phyloP scores from a whole-genome alignment of 2,888 invertebrate species.

The Sphecodes monilicornis region DNA sequence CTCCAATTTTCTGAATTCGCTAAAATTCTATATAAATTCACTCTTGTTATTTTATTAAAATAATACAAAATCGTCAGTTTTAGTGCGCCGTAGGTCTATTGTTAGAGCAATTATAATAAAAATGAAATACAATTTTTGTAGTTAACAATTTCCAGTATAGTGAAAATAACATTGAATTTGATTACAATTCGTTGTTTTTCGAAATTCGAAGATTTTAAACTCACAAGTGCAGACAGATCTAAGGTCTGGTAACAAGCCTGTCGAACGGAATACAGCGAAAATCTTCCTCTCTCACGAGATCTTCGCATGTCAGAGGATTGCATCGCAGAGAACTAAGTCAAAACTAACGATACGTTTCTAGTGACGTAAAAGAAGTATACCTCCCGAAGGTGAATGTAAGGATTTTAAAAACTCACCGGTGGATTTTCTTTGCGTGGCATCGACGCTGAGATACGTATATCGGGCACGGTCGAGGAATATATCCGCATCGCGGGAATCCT shows the following conservation, averaged over 20 bases:
- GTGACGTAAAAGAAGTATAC: constrained; percentile 12
- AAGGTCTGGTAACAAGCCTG: background rate
- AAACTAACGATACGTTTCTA: constrained; percentile 22
- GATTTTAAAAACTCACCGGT: constrained; percentile 9
- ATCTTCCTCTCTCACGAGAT: background rate
- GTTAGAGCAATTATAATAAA: no score
- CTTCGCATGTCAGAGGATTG: background rate
- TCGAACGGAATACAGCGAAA: background rate
- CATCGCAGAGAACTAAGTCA: background rate
- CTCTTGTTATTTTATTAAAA: no score
- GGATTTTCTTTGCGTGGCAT: constrained; percentile 29
- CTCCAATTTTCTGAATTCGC: no score
- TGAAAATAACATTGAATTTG: no score
- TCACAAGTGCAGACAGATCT: background rate
- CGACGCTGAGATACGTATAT: background rate
- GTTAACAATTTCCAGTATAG: no score
- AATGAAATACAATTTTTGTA: no score
- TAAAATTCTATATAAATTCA: no score
- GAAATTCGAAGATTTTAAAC: background rate
- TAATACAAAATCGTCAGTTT: no score
- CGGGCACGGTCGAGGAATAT: background rate
- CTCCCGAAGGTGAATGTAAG: no score
- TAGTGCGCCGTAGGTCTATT: no score
- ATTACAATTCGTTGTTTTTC: no score
- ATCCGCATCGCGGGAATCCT: background rate